Evolutionary conservation across 2,113 vertebrate species (phyloP).

Genomic region (Rhinichthys klamathensis): DNA sequence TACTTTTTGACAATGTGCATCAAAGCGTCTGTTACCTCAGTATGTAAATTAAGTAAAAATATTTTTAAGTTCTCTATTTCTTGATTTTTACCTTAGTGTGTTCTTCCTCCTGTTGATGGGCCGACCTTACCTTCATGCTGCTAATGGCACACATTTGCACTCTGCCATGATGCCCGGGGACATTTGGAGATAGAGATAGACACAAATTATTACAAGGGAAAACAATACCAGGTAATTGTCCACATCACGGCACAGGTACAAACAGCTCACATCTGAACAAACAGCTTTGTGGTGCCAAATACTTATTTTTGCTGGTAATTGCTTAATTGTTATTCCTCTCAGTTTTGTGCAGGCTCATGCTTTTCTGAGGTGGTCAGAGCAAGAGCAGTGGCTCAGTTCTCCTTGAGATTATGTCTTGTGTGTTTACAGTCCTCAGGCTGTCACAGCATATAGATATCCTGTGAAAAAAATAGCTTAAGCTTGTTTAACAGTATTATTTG

Average conservation of each 20-base stretch:
- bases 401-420: neutral
- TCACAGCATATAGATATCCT: neutral
- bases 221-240: slow-evolving; percentile 27
- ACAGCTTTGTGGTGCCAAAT: slow-evolving; percentile 36
- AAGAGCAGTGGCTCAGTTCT: slow-evolving; percentile 14
- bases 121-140: slow-evolving; percentile 5
- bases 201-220: slow-evolving; percentile 7
- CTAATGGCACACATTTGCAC: neutral
- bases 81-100: slow-evolving; percentile 2
- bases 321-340: slow-evolving; percentile 38
- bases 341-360: neutral
- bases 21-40: neutral
- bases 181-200: slow-evolving; percentile 16
- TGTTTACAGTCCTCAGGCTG: slow-evolving; percentile 3
- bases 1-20: neutral
- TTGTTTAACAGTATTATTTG: neutral
- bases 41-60: neutral
- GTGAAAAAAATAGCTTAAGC: neutral
- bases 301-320: slow-evolving; percentile 33
- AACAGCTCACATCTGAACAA: slow-evolving; percentile 28
- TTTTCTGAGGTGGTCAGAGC: slow-evolving; percentile 7
- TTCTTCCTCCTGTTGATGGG: slow-evolving; percentile 7
- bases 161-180: slow-evolving; percentile 1
- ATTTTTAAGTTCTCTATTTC: neutral
- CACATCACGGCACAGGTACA: slow-evolving; percentile 16